phyloP scores from a whole-genome alignment of 2,888 invertebrate genomes.

The Drosophila anomelani region DNA sequence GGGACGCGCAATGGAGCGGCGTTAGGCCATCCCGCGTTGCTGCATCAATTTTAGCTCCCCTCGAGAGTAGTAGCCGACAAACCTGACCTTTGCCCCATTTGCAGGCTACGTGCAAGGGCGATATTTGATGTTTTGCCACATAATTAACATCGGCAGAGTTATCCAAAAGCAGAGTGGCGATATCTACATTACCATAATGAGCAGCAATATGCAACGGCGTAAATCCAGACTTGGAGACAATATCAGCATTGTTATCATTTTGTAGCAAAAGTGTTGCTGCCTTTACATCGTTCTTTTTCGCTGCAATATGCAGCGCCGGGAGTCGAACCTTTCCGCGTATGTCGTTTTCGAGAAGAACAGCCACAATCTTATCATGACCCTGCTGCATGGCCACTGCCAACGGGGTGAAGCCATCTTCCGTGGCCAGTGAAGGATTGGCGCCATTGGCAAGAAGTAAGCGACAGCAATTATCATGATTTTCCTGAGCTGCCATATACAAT shows the following conservation, averaged over 20 bases:
- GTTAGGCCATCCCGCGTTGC: constrained; percentile 98
- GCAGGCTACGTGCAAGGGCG: constrained; percentile 98
- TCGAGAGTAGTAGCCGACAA: constrained; percentile 94
- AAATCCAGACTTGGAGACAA: constrained; percentile 98
- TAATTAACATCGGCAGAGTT: constrained; percentile 98
- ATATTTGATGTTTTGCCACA: constrained; percentile 98
- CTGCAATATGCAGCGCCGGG: constrained; percentile 98
- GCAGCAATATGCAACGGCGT: constrained; percentile 99
- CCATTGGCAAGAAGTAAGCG: constrained; percentile 95
- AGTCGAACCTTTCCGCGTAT: constrained; percentile 97
- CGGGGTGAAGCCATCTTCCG: constrained; percentile 99
- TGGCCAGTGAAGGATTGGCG: constrained; percentile 98
- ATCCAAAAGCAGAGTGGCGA: constrained; percentile 94
- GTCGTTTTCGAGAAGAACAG: constrained; percentile 97
- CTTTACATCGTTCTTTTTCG: constrained; percentile 99
- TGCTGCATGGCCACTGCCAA: constrained; percentile 99
- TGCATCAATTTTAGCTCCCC: constrained; percentile 95
- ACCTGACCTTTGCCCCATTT: constrained; percentile 99
- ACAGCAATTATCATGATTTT: constrained; percentile 97
- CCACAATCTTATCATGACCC: constrained; percentile 98
- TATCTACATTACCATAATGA: constrained; percentile 98
- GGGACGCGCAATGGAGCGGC: constrained; percentile 97
- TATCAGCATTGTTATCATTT: constrained; percentile 98
- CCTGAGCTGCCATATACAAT: constrained; percentile 99
- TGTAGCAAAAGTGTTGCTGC: constrained; percentile 96